Evolutionary conservation across 2,888 invertebrate species (phyloP).

Genomic region (Pyralis farinalis): DNA sequence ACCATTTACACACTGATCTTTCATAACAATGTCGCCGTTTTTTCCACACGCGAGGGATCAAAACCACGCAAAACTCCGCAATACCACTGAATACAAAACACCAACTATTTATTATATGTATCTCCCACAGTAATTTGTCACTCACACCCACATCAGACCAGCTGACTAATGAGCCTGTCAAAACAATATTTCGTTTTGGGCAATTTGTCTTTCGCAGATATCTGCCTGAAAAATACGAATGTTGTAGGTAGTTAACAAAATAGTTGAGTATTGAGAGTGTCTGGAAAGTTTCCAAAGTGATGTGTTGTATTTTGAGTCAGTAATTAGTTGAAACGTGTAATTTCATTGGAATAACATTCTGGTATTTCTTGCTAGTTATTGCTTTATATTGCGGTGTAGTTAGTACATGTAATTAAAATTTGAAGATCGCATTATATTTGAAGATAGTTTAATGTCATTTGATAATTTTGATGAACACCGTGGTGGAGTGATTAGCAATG

Average conservation of each 20-base stretch:
- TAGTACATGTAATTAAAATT: no score
- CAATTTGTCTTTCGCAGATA: conserved; percentile 20
- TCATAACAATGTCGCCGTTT: no score
- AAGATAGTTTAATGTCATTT: no score
- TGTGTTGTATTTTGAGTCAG: no score
- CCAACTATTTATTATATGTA: conserved; percentile 3
- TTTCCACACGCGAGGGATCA: neutral
- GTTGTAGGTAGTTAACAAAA: conserved; percentile 1
- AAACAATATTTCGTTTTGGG: conserved; percentile 22
- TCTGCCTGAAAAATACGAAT: conserved; percentile 8
- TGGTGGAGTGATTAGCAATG: no score
- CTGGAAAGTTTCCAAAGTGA: conserved; percentile 8
- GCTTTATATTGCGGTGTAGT: no score
- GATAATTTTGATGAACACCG: no score
- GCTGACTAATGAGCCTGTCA: conserved; percentile 26
- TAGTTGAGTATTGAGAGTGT: neutral
- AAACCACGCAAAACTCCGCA: neutral
- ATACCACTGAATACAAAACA: conserved; percentile 4
- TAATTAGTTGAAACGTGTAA: no score
- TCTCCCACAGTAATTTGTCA: conserved; percentile 11
- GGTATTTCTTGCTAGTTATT: no score
- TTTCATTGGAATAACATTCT: no score
- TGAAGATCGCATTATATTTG: no score
- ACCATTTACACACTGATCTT: no score
- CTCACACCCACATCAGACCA: conserved; percentile 6